Conservation (phyloP, 2,888 invertebrate species). For the Pilophorus perplexus region DNA sequence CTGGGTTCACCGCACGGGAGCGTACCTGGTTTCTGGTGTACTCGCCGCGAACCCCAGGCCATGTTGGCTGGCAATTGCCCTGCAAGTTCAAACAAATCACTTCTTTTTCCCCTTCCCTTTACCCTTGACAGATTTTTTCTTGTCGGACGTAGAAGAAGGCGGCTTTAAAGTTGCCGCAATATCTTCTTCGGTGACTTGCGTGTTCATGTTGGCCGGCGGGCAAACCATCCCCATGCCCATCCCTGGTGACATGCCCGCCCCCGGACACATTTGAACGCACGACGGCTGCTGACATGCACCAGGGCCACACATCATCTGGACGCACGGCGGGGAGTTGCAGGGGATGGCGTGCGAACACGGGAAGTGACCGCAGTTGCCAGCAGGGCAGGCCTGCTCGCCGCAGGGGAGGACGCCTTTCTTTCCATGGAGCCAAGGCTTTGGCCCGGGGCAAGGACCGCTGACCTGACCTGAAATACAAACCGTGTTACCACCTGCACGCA, state of each 20-base stretch:
- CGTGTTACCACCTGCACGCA: neutral
- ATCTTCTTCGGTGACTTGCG: constrained; percentile 8
- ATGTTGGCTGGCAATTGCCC: constrained; percentile 1
- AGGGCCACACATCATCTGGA: constrained; percentile 1
- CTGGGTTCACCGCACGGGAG: constrained; percentile 10
- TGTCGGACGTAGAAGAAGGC: neutral
- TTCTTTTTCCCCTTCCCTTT: constrained; percentile 21
- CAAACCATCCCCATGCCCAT: neutral
- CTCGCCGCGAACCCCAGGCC: constrained; percentile 12
- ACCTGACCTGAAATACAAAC: constrained; percentile 3
- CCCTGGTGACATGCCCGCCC: neutral
- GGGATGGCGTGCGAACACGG: constrained; percentile 8
- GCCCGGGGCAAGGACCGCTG: constrained; percentile 6
- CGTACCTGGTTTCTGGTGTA: constrained; percentile 1
- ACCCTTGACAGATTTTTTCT: neutral
- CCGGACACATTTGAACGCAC: too few relatives aligned
- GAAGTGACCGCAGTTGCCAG: constrained; percentile 11
- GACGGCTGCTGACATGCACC: too few relatives aligned
- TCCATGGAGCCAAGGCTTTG: constrained; percentile 19
- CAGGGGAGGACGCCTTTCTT: constrained; percentile 16
- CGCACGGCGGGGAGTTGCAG: neutral
- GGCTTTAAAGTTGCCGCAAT: neutral
- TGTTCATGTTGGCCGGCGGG: neutral
- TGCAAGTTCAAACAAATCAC: neutral
- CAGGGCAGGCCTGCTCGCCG: constrained; percentile 11